Evolutionary conservation across 2,797 vertebrate genomes (phyloP).

Genomic region (Phyllotis vaccarum): DNA sequence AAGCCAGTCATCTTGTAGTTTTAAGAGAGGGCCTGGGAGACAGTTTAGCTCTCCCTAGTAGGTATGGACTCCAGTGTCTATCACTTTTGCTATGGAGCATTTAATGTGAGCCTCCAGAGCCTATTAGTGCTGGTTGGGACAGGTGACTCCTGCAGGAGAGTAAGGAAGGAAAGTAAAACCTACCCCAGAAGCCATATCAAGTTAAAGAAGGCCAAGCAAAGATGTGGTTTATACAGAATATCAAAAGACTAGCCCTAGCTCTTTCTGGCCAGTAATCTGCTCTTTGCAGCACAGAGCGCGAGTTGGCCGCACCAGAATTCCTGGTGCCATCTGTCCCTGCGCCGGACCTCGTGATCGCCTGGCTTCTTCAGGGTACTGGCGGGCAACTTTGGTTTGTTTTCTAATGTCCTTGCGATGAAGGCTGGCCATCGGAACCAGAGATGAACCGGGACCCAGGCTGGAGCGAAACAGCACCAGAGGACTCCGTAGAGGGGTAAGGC

Average conservation of each 20-base stretch:
- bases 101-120: background rate
- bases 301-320: background rate
- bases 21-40: background rate
- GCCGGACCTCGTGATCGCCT: background rate
- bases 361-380: fast-evolving
- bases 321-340: too few species aligned
- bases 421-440: background rate
- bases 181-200: background rate
- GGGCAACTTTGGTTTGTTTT: background rate
- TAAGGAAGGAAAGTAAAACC: background rate
- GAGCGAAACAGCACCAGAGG: background rate
- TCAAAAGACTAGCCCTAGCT: background rate
- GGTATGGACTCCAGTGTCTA: background rate
- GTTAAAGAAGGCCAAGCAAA: background rate
- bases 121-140: background rate
- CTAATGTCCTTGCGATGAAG: background rate
- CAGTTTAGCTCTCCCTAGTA: background rate
- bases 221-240: background rate
- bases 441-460: background rate
- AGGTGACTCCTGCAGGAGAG: background rate
- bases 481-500: background rate
- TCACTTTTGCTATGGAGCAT: background rate
- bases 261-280: background rate
- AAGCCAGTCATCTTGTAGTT: background rate
- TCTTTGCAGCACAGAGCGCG: background rate